phyloP scores from a whole-genome alignment of 2,888 invertebrate genomes.

The Formica aserva region DNA sequence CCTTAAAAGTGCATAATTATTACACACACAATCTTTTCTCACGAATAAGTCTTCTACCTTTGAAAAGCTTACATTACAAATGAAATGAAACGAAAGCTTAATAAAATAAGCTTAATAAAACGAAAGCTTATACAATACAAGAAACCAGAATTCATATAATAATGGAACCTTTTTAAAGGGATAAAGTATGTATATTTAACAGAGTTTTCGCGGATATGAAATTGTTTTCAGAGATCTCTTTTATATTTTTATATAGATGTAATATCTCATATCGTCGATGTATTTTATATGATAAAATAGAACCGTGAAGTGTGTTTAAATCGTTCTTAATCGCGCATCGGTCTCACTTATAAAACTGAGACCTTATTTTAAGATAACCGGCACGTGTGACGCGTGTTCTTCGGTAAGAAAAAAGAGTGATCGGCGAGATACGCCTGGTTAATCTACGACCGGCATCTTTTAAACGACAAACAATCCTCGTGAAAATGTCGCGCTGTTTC shows the following conservation, averaged over 20 bases:
- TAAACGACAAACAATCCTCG: conserved; percentile 18
- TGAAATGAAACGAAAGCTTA: no score
- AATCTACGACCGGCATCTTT: conserved; percentile 18
- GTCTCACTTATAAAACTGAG: not conserved
- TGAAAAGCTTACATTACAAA: not conserved
- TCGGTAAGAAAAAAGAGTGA: not conserved
- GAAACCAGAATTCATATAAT: not conserved
- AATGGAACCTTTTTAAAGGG: not conserved
- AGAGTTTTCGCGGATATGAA: not conserved
- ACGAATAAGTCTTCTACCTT: not conserved
- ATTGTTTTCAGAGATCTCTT: not conserved
- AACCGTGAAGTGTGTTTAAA: not conserved
- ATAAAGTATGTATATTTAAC: not conserved
- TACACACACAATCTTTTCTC: not conserved
- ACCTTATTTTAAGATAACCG: conserved; percentile 7
- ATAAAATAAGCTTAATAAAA: not conserved
- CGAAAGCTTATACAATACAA: not conserved
- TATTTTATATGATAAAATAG: not conserved
- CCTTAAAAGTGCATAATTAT: not conserved
- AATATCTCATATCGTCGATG: not conserved
- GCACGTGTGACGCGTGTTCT: not conserved
- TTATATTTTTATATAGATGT: not conserved
- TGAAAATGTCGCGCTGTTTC: conserved; percentile 48
- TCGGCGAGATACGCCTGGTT: not conserved
- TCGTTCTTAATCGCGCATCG: not conserved